Evolutionary conservation across 2,888 invertebrate species (phyloP).

Genomic region (Andrena bucephala): DNA sequence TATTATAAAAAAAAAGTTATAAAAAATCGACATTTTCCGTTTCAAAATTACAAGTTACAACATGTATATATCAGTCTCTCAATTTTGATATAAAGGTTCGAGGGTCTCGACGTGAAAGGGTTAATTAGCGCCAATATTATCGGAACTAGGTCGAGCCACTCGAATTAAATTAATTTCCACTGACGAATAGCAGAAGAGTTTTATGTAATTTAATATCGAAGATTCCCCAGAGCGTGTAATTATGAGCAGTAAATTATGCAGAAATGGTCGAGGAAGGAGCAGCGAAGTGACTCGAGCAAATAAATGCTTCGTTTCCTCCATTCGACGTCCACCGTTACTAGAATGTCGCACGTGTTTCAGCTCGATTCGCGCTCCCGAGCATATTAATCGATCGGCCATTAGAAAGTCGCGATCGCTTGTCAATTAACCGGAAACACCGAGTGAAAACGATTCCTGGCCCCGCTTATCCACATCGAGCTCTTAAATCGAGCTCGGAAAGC

Average conservation of each 20-base stretch:
- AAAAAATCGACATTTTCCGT: too few species aligned
- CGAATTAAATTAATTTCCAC: too few species aligned
- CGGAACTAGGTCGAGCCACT: too few species aligned
- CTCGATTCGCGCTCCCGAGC: conserved; percentile 39
- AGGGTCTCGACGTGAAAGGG: too few species aligned
- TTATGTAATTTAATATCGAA: not conserved
- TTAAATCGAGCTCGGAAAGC: not conserved
- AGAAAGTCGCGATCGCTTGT: conserved; percentile 77
- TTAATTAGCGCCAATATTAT: too few species aligned
- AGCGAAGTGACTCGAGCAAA: not conserved
- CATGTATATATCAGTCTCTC: too few species aligned
- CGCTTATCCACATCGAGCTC: conserved; percentile 13
- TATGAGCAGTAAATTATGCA: not conserved
- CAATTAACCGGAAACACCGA: conserved; percentile 72
- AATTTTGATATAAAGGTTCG: too few species aligned
- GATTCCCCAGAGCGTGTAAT: not conserved
- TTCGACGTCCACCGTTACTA: not conserved
- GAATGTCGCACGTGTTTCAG: conserved; percentile 29
- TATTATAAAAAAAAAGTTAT: too few species aligned
- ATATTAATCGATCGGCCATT: conserved; percentile 71
- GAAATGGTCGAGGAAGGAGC: not conserved
- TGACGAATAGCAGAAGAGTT: not conserved
- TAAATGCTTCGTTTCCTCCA: conserved; percentile 32
- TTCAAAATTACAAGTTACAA: too few species aligned
- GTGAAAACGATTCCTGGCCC: conserved; percentile 56